phyloP scores from a whole-genome alignment of 2,113 vertebrate genomes.

The Procavia capensis region DNA sequence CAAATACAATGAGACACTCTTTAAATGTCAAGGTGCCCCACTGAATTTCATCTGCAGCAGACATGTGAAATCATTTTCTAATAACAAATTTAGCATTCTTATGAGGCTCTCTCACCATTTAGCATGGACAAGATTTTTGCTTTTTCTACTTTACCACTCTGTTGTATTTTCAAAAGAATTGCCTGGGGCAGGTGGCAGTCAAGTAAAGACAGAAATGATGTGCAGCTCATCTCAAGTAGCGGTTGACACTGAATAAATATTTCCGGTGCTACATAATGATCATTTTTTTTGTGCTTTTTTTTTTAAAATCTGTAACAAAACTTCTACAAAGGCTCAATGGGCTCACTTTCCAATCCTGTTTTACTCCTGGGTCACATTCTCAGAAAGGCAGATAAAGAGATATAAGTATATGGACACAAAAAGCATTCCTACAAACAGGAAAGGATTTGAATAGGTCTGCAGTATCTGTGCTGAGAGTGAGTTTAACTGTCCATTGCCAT shows the following conservation, averaged over 20 bases:
- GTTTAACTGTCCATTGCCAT: not conserved
- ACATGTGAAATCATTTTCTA: constrained; percentile 45
- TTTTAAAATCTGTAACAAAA: not conserved
- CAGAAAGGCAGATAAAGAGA: constrained; percentile 5
- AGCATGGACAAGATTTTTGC: constrained; percentile 47
- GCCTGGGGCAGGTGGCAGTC: constrained; percentile 73
- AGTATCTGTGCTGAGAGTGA: not conserved
- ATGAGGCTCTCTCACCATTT: constrained; percentile 55
- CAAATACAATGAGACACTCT: constrained; percentile 23
- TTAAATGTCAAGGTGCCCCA: not conserved
- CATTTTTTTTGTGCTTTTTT: constrained; percentile 42
- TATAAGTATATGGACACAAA: not conserved
- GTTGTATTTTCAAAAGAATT: constrained; percentile 72
- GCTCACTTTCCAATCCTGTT: not conserved
- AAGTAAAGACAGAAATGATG: constrained; percentile 75
- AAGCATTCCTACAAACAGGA: not conserved
- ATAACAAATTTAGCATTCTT: constrained; percentile 60
- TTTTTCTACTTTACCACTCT: constrained; percentile 68
- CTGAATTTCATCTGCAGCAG: constrained; percentile 49
- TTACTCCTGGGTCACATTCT: not conserved
- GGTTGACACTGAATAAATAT: constrained; percentile 77
- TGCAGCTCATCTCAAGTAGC: constrained; percentile 53
- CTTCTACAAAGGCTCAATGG: not conserved
- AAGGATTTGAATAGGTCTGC: not conserved
- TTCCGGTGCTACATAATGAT: constrained; percentile 73